Percentiles rank a stretch among this genome's conserved stretches.
Conservation (phyloP, 2,113 vertebrate genomes). For the Lampris incognitus region DNA sequence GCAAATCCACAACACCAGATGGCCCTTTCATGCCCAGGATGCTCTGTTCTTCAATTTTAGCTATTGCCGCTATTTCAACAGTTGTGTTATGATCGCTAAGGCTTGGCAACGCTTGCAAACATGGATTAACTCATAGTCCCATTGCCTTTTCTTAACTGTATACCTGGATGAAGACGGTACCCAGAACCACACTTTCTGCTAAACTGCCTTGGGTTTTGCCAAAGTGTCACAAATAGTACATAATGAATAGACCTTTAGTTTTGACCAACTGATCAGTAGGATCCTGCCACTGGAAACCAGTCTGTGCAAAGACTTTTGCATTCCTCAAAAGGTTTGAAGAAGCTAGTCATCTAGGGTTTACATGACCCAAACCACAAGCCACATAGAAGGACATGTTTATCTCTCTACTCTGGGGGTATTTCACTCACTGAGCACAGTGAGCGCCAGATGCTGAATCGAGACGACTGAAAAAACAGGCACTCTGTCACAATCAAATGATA, state of each 20-base stretch:
- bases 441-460: conserved; percentile 40
- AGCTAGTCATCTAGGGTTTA: conserved; percentile 21
- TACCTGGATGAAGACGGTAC: conserved; percentile 28
- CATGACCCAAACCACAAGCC: conserved; percentile 30
- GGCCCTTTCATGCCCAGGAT: conserved; percentile 28
- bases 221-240: conserved; percentile 40
- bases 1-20: conserved; percentile 34
- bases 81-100: conserved; percentile 34
- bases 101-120: conserved; percentile 19
- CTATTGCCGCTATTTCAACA: conserved; percentile 30
- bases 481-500: conserved; percentile 35
- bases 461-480: conserved; percentile 32
- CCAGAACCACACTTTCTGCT: conserved; percentile 37
- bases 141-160: conserved; percentile 27
- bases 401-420: too few species aligned
- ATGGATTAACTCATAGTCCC: conserved; percentile 19
- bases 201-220: conserved; percentile 37
- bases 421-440: conserved; percentile 2
- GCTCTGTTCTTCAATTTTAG: conserved; percentile 15
- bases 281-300: conserved; percentile 29
- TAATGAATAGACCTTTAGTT: conserved; percentile 10
- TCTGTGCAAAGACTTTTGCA: conserved; percentile 23
- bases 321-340: conserved; percentile 32
- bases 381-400: conserved; percentile 23
- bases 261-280: conserved; percentile 22